Percentiles rank a stretch among this genome's conserved stretches.
These are phyloP conservation scores for Diogma glabrata DNA, from an alignment of 2,888 invertebrate species.

Conservation along the genomic window DNA sequence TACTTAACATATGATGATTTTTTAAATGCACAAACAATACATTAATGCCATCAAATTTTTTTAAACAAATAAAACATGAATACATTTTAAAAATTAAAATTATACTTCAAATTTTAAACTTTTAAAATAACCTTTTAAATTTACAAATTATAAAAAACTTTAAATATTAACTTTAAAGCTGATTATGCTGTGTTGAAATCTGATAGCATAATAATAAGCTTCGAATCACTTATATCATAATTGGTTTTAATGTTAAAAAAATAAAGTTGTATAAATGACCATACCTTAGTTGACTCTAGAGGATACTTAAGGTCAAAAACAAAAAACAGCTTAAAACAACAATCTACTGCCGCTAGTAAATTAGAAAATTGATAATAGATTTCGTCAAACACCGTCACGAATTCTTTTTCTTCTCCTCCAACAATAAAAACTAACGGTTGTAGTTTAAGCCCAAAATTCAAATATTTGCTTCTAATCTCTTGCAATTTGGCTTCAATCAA, in stretches of 20 bases:
- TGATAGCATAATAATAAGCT: neutral
- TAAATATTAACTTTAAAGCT: too few relatives aligned
- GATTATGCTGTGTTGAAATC: neutral
- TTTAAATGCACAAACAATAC: neutral
- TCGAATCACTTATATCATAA: neutral
- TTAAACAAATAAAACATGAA: neutral
- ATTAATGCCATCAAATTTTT: neutral
- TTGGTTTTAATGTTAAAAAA: neutral
- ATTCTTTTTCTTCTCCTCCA: neutral
- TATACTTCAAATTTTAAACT: neutral
- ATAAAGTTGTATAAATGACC: neutral
- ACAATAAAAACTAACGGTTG: neutral
- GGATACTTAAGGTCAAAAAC: conserved; percentile 1
- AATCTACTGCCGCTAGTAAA: neutral
- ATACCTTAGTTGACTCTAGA: neutral
- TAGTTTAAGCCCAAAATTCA: neutral
- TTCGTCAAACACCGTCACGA: neutral
- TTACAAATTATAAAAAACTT: neutral
- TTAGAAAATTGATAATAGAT: neutral
- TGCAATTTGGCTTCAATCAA: neutral
- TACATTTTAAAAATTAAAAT: neutral
- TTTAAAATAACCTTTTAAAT: neutral
- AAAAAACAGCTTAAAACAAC: neutral
- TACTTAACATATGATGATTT: neutral
- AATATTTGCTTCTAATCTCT: neutral